Conservation (phyloP, 1,140 invertebrate species). For the Cydia fagiglandana region DNA sequence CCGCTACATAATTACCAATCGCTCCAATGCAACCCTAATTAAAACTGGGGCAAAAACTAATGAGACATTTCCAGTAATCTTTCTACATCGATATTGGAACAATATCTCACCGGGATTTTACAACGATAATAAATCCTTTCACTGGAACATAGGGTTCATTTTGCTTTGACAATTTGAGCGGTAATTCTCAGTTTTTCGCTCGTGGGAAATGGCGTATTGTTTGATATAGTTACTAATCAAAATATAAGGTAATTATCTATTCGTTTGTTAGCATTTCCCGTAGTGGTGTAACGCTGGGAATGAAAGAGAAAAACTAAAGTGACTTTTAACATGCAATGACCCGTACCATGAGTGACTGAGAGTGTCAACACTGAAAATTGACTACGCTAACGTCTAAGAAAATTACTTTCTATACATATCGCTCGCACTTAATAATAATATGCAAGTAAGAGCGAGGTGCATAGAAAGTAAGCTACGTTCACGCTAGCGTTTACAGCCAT, state of each 20-base stretch:
- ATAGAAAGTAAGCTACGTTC: no score
- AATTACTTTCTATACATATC: no score
- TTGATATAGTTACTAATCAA: constrained; percentile 22
- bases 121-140: background rate
- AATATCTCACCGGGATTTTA: background rate
- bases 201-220: constrained; percentile 26
- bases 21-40: background rate
- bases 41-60: background rate
- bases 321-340: background rate
- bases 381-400: no score
- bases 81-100: constrained; percentile 32
- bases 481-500: no score
- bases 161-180: background rate
- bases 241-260: constrained; percentile 9
- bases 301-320: background rate
- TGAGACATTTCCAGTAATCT: constrained; percentile 33
- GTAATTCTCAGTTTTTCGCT: background rate
- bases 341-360: no score
- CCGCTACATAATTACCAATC: background rate
- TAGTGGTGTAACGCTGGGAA: constrained; percentile 13
- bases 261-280: constrained; percentile 3
- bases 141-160: background rate
- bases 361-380: no score
- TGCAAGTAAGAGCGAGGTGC: no score
- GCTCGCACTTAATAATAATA: no score